phyloP scores from a whole-genome alignment of 2,797 vertebrate genomes.

The Sebastes dallii region DNA sequence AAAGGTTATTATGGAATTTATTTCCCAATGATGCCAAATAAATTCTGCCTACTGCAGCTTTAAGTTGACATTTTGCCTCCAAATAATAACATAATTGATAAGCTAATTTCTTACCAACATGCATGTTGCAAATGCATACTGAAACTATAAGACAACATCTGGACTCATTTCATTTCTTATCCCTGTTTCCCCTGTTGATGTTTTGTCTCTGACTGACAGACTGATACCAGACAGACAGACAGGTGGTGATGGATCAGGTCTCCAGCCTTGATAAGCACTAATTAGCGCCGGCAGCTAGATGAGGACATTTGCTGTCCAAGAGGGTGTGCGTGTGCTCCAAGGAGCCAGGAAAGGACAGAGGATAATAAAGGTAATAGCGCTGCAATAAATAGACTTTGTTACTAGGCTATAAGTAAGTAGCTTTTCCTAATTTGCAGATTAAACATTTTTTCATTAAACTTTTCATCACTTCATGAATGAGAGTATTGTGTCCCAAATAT shows the following conservation, averaged over 20 bases:
- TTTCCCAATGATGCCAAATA: no score
- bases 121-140: not conserved
- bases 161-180: not conserved
- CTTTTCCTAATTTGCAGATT: not conserved
- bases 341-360: not conserved
- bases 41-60: no score
- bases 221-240: not conserved
- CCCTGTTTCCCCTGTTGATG: not conserved
- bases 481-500: not conserved
- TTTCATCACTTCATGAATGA: not conserved
- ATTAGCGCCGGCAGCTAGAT: conserved; percentile 42
- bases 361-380: not conserved
- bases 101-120: not conserved
- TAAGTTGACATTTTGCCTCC: no score
- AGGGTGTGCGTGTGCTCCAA: not conserved
- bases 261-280: conserved; percentile 3
- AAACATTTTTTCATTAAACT: conserved; percentile 2
- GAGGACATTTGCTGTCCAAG: conserved; percentile 18
- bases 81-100: not conserved
- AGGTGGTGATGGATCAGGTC: conserved; percentile 22
- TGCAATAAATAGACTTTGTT: not conserved
- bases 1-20: no score
- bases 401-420: not conserved
- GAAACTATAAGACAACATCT: conserved; percentile 1
- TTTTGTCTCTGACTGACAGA: conserved; percentile 2